Percentiles rank a stretch among this genome's conserved stretches.
phyloP scores from a whole-genome alignment of 53 echinoderm and acorn worm genomes.

The Echinometra lucunter region DNA sequence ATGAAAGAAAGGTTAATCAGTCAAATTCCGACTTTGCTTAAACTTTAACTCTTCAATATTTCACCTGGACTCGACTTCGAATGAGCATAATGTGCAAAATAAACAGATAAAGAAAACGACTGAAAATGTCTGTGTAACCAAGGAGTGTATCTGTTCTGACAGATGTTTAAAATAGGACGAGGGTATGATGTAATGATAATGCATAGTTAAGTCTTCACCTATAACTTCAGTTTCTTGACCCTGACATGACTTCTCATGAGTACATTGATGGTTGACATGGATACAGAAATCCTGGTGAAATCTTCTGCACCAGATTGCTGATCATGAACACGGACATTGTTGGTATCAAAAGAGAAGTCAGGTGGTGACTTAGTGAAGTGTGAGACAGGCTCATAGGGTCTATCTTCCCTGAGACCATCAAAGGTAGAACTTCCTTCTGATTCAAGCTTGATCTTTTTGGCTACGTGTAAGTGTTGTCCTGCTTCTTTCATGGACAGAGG shows the following conservation, averaged over 20 bases:
- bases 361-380: background rate
- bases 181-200: no score
- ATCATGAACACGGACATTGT: background rate
- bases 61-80: no score
- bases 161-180: no score
- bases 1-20: no score
- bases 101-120: no score
- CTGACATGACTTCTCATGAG: constrained; percentile 19
- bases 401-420: background rate
- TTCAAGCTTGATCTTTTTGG: constrained; percentile 1
- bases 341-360: background rate
- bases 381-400: background rate
- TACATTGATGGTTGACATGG: background rate
- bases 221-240: constrained; percentile 2
- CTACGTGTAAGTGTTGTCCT: background rate
- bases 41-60: no score
- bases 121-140: no score
- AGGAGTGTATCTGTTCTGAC: no score
- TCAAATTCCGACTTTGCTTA: no score
- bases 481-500: background rate
- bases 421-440: background rate
- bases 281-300: constrained; percentile 9
- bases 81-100: no score
- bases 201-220: background rate
- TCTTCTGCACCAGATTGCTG: background rate